Percentiles rank a stretch among this genome's conserved stretches.
Conservation (phyloP, 1,140 invertebrate species). For the Nephotettix cincticeps region DNA sequence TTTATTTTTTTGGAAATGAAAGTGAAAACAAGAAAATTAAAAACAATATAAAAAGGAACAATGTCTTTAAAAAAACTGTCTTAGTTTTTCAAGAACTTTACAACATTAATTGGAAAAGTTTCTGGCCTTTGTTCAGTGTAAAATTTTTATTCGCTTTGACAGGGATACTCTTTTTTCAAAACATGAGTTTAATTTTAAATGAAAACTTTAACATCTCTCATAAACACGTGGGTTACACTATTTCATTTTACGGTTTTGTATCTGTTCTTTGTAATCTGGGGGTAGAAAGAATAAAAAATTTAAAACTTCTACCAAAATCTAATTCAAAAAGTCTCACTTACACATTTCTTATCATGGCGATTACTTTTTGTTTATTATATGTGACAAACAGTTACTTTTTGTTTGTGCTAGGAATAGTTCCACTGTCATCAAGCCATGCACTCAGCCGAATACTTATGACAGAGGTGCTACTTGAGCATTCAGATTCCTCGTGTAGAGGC, state of each 20-base stretch:
- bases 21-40: constrained; percentile 22
- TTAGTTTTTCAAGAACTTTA: constrained; percentile 40
- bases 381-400: constrained; percentile 49
- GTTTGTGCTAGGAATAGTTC: constrained; percentile 52
- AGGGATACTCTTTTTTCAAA: constrained; percentile 48
- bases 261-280: constrained; percentile 52
- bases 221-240: constrained; percentile 60
- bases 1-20: constrained; percentile 45
- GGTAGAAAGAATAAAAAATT: constrained; percentile 49
- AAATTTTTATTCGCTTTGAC: constrained; percentile 58
- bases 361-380: constrained; percentile 50
- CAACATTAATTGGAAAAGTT: constrained; percentile 54
- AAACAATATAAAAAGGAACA: constrained; percentile 26
- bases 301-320: constrained; percentile 49
- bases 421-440: constrained; percentile 53
- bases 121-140: constrained; percentile 56
- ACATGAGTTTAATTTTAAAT: constrained; percentile 52
- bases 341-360: constrained; percentile 51
- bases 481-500: constrained; percentile 51
- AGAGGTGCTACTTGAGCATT: constrained; percentile 56
- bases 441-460: constrained; percentile 53
- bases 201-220: constrained; percentile 54
- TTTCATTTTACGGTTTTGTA: constrained; percentile 59
- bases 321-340: constrained; percentile 51
- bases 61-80: too few species aligned